These are phyloP conservation scores for Nomada lathburiana DNA, from an alignment of 2,888 invertebrate genomes.

Conservation along the genomic window DNA sequence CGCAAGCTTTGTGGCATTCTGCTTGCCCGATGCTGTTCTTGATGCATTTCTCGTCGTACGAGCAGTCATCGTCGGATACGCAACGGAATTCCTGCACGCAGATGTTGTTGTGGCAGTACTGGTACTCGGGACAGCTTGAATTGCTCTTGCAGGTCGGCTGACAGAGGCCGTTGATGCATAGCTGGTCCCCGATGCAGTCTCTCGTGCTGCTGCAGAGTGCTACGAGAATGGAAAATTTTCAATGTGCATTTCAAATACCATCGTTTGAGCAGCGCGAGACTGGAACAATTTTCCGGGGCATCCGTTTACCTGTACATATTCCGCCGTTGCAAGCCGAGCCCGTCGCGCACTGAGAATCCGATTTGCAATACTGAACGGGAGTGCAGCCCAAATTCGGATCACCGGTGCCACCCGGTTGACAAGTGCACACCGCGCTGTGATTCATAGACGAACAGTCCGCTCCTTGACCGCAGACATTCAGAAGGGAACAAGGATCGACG, in stretches of 20 bases:
- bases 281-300: conserved; percentile 52
- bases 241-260: not conserved
- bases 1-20: conserved; percentile 91
- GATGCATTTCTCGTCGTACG: conserved; percentile 89
- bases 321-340: conserved; percentile 94
- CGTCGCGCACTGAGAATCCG: conserved; percentile 92
- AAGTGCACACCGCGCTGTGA: conserved; percentile 93
- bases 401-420: conserved; percentile 93
- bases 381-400: conserved; percentile 94
- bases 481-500: conserved; percentile 91
- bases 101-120: conserved; percentile 93
- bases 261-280: not conserved
- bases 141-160: conserved; percentile 93
- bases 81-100: conserved; percentile 94
- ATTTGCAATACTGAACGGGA: conserved; percentile 92
- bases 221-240: conserved; percentile 58
- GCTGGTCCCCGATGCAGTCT: conserved; percentile 94
- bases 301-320: conserved; percentile 89
- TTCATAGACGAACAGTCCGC: conserved; percentile 91
- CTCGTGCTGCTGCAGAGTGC: conserved; percentile 92
- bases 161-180: conserved; percentile 94
- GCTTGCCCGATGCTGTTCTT: conserved; percentile 90
- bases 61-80: conserved; percentile 90
- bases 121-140: conserved; percentile 93
- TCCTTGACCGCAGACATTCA: conserved; percentile 93